Evolutionary conservation across 2,113 vertebrate species (phyloP).

Genomic region (Odontophorus gujanensis): DNA sequence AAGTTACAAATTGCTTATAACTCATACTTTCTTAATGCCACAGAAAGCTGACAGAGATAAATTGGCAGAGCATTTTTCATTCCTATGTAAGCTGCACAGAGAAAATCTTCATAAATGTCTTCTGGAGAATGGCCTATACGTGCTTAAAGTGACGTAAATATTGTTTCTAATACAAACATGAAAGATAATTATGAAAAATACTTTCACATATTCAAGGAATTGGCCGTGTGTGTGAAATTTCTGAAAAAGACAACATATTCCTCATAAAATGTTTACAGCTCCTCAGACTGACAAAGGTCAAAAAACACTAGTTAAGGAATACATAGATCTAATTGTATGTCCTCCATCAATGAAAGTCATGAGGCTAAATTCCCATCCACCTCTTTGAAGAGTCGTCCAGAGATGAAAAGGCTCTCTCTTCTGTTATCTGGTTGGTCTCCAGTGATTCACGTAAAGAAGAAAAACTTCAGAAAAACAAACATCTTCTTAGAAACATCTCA

Average conservation of each 20-base stretch:
- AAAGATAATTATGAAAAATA: not conserved
- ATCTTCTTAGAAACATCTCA: conserved; percentile 28
- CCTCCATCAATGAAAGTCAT: not conserved
- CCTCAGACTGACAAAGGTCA: not conserved
- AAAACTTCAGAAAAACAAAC: conserved; percentile 13
- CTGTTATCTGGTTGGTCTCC: not conserved
- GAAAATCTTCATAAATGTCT: not conserved
- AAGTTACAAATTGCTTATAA: not conserved
- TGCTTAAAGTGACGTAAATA: not conserved
- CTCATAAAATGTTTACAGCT: not conserved
- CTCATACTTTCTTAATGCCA: not conserved
- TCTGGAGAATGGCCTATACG: not conserved
- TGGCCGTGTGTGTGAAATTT: not conserved
- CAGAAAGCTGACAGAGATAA: not conserved
- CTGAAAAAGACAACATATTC: not conserved
- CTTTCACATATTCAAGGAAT: not conserved
- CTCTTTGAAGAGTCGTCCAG: conserved; percentile 7
- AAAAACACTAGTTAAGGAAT: not conserved
- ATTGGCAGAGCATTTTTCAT: not conserved
- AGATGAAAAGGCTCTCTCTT: conserved; percentile 32
- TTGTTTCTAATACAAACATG: not conserved
- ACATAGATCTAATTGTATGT: conserved; percentile 27
- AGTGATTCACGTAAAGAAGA: not conserved
- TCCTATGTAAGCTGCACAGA: not conserved
- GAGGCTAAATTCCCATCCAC: conserved; percentile 14